Evolutionary conservation across 2,113 vertebrate species (phyloP).

Genomic region (Alethe diademata): DNA sequence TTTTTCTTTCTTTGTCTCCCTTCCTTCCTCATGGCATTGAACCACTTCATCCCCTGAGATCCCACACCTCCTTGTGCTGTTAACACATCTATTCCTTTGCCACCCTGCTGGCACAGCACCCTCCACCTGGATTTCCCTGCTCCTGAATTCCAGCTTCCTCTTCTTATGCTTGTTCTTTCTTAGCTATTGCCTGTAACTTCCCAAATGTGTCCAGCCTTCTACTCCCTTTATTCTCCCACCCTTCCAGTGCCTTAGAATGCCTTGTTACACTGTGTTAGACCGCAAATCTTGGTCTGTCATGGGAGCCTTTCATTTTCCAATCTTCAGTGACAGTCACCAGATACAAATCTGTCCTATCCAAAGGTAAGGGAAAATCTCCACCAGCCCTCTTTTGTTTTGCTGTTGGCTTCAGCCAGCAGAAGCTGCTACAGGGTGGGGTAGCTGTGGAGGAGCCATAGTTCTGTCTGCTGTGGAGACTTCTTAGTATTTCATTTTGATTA

Average conservation of each 20-base stretch:
- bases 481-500: background rate
- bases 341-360: background rate
- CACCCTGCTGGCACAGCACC: rapidly evolving
- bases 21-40: background rate
- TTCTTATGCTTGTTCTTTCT: background rate
- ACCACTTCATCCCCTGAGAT: background rate
- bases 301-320: background rate
- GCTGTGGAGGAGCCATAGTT: background rate
- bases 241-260: background rate
- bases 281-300: background rate
- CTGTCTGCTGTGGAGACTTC: background rate
- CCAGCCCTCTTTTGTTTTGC: background rate
- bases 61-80: background rate
- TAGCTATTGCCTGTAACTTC: background rate
- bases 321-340: background rate
- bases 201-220: background rate
- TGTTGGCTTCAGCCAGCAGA: background rate
- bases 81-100: background rate
- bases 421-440: background rate
- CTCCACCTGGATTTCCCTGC: background rate
- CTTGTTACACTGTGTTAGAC: background rate
- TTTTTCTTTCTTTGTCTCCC: background rate
- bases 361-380: background rate
- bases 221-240: background rate
- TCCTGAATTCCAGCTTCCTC: background rate